A percentile compares a stretch with the other conserved stretches of the same genome.
Conservation (phyloP, 1,140 invertebrate species). For the Euglossa dilemma region DNA sequence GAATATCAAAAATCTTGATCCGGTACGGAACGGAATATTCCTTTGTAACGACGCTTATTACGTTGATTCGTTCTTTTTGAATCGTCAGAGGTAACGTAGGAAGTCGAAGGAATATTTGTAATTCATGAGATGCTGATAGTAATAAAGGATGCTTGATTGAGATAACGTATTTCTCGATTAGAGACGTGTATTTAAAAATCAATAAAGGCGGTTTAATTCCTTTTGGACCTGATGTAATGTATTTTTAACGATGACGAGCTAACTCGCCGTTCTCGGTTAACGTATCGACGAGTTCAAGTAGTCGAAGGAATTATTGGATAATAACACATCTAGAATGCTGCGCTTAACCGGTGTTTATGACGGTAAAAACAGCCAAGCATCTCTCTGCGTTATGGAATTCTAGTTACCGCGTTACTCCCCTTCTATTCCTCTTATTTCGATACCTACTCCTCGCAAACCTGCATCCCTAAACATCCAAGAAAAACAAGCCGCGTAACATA, state of each 20-base stretch:
- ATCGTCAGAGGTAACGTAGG: too few relatives aligned
- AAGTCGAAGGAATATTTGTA: too few relatives aligned
- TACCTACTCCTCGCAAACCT: background rate
- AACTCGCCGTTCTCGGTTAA: background rate
- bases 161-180: background rate
- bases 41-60: too few relatives aligned
- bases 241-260: background rate
- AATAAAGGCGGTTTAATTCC: background rate
- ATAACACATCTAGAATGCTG: background rate
- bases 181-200: background rate
- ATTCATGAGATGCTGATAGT: background rate
- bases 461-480: background rate
- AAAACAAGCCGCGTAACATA: background rate
- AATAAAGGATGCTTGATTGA: background rate
- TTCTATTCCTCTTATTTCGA: background rate
- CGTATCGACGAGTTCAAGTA: background rate
- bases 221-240: background rate
- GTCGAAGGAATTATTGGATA: background rate
- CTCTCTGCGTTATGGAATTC: background rate
- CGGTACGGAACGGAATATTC: too few relatives aligned
- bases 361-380: background rate
- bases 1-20: too few relatives aligned
- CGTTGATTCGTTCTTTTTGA: too few relatives aligned
- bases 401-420: background rate
- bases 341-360: background rate